A percentile compares a stretch with the other conserved stretches of the same genome.
Evolutionary conservation across 2,888 invertebrate species (phyloP).

Genomic region (Limnephilus marmoratus): DNA sequence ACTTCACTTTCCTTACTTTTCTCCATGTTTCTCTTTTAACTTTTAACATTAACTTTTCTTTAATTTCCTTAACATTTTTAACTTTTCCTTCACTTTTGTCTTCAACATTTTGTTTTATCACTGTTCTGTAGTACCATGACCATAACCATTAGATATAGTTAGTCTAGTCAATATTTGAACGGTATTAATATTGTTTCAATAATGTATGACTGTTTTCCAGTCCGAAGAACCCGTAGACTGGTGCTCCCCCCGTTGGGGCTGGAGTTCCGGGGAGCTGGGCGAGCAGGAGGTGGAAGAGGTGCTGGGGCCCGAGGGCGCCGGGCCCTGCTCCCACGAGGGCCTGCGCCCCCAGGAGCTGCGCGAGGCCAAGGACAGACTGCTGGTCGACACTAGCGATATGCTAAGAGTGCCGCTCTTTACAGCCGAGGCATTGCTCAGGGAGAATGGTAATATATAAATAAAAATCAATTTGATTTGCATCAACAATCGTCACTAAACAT

Average conservation of each 20-base stretch:
- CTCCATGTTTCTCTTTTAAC: too few relatives aligned
- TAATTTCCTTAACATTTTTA: too few relatives aligned
- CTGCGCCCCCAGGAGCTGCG: slow-evolving; percentile 82
- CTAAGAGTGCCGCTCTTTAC: slow-evolving; percentile 83
- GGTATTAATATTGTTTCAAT: not conserved
- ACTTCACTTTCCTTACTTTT: too few relatives aligned
- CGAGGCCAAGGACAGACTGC: slow-evolving; percentile 83
- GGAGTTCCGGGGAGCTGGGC: slow-evolving; percentile 64
- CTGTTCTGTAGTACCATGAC: too few relatives aligned
- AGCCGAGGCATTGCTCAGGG: slow-evolving; percentile 81
- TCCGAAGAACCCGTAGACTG: slow-evolving; percentile 64
- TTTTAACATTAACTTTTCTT: too few relatives aligned
- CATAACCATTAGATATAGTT: not conserved
- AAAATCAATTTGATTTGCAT: too few relatives aligned
- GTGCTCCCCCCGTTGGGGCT: slow-evolving; percentile 63
- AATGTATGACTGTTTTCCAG: slow-evolving; percentile 32
- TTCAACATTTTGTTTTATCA: too few relatives aligned
- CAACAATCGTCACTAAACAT: too few relatives aligned
- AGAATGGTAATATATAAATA: slow-evolving; percentile 76
- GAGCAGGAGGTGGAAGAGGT: slow-evolving; percentile 73
- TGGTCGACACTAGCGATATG: slow-evolving; percentile 85
- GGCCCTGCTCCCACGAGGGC: slow-evolving; percentile 78
- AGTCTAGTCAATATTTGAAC: not conserved
- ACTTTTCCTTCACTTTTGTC: too few relatives aligned
- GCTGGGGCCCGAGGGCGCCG: slow-evolving; percentile 66